phyloP scores from a whole-genome alignment of 2,113 vertebrate species.

The Arizona elegans region DNA sequence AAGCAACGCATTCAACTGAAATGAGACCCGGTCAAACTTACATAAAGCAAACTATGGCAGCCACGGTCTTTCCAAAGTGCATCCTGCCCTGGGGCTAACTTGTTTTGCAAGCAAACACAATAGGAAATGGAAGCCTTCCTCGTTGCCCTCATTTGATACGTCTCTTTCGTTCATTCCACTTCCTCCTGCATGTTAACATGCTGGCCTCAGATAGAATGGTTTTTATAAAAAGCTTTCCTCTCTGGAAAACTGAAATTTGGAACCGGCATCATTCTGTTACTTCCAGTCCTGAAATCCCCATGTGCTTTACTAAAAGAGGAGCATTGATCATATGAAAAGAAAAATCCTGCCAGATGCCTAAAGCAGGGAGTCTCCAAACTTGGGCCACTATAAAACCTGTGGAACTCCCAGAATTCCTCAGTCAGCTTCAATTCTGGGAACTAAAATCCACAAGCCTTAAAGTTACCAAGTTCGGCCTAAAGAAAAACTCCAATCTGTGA shows the following conservation, averaged over 20 bases:
- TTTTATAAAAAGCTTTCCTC: slow-evolving; percentile 7
- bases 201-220: not conserved
- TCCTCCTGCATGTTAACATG: not conserved
- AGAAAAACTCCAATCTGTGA: not conserved
- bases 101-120: slow-evolving; percentile 12
- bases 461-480: not conserved
- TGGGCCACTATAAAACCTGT: not conserved
- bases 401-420: not conserved
- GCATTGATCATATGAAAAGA: not conserved
- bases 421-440: not conserved
- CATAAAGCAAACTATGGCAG: slow-evolving; percentile 48
- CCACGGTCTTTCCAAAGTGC: slow-evolving; percentile 16
- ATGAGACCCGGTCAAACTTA: slow-evolving; percentile 67
- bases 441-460: not conserved
- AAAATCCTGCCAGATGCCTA: not conserved
- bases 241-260: slow-evolving; percentile 5
- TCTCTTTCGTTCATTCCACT: not conserved
- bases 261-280: not conserved
- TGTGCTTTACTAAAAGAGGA: not conserved
- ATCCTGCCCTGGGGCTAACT: not conserved
- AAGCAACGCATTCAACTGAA: slow-evolving; percentile 67
- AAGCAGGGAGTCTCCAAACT: not conserved
- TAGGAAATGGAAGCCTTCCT: not conserved
- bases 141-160: slow-evolving; percentile 4
- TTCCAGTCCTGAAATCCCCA: not conserved